These are phyloP conservation scores for Ichneumoninae sp. DNA, from an alignment of 2,888 invertebrate species.

Conservation along the genomic window DNA sequence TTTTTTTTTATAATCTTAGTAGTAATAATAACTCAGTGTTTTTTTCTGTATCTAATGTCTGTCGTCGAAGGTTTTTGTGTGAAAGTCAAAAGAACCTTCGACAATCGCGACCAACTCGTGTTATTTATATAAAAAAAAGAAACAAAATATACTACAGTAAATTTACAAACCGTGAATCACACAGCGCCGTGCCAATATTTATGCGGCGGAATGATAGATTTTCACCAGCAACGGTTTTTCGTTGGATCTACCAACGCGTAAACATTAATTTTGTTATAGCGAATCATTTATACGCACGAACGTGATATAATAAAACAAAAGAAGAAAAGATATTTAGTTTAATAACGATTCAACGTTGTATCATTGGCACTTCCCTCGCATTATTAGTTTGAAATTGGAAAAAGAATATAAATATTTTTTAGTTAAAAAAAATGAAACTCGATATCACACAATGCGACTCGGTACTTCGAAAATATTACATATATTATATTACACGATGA, in stretches of 20 bases:
- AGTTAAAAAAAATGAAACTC: background rate
- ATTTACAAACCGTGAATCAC: background rate
- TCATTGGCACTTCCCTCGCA: constrained; percentile 18
- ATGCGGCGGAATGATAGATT: constrained; percentile 22
- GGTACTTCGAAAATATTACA: constrained; percentile 23
- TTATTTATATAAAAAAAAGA: constrained; percentile 34
- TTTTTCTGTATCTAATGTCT: constrained; percentile 39
- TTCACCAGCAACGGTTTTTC: constrained; percentile 21
- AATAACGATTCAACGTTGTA: constrained; percentile 47
- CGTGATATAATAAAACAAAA: constrained; percentile 75
- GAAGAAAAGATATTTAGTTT: constrained; percentile 58
- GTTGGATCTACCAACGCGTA: constrained; percentile 44
- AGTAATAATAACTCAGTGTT: constrained; percentile 32
- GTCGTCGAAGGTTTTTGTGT: constrained; percentile 35
- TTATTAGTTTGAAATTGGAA: background rate
- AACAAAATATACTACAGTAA: constrained; percentile 15
- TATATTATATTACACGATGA: constrained; percentile 40
- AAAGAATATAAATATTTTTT: background rate
- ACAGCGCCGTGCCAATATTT: background rate
- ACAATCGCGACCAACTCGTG: constrained; percentile 53
- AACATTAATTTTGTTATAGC: constrained; percentile 64
- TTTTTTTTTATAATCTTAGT: constrained; percentile 6
- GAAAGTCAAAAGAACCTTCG: constrained; percentile 30
- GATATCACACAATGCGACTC: background rate
- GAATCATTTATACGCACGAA: constrained; percentile 77